Evolutionary conservation across 2,797 vertebrate species (phyloP).

Genomic region (Eulemur mongoz): DNA sequence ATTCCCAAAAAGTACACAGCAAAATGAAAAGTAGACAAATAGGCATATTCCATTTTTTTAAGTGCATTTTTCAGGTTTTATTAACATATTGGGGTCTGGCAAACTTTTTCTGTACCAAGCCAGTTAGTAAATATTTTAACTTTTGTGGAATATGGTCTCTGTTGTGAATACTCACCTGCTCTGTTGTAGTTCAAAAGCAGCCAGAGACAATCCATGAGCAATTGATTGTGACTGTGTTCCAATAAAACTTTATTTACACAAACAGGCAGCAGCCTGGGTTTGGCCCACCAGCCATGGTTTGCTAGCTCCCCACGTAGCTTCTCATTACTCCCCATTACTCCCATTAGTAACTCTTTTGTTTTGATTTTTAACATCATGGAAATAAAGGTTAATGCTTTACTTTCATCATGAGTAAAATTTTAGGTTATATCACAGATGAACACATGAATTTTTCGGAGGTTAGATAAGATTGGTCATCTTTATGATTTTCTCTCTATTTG

Average conservation of each 20-base stretch:
- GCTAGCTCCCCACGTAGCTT: not conserved
- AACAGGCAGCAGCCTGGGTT: not conserved
- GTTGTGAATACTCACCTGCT: not conserved
- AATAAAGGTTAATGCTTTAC: not conserved
- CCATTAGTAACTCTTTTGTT: not conserved
- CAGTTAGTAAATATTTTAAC: not conserved
- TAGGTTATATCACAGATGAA: not conserved
- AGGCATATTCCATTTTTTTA: not conserved
- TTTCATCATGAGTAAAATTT: not conserved
- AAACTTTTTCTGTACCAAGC: not conserved
- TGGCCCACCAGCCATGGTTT: not conserved
- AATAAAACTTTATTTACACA: not conserved
- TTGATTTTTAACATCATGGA: not conserved
- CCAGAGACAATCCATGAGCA: not conserved
- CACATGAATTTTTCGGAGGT: not conserved
- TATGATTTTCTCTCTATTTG: not conserved
- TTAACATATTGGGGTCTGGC: not conserved
- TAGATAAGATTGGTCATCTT: not conserved
- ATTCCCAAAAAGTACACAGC: not conserved
- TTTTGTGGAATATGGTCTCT: not conserved
- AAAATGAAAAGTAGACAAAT: not conserved
- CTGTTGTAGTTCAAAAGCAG: not conserved
- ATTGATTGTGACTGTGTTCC: not conserved
- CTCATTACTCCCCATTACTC: not conserved
- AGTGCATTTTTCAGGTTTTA: not conserved